Base-by-base conservation (phyloP, 2,113 vertebrate species). In the Stictonetta naevosa region DNA sequence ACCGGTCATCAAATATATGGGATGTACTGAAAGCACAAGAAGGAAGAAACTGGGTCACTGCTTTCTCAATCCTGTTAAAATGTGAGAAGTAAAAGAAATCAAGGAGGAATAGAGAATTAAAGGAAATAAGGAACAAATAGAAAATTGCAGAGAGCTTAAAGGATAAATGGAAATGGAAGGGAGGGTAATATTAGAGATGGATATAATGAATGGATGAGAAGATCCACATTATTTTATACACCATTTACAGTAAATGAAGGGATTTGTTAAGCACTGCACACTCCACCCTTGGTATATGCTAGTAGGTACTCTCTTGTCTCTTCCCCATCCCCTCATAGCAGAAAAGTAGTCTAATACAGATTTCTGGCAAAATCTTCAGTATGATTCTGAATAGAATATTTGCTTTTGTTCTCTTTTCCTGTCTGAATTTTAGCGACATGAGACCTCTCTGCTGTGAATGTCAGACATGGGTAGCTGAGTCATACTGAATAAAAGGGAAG, bases 381-480 rank as follows among this genome's bases (percentile, higher is more conserved):
- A 42, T 72, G 20, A 44, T 16, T 42, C 16, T 60, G 71, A 83
- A 36, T 82, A 74, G 86, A 93, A 81, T 74, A 62, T 28, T 34
- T 34, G 8, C 33, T 89, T 87, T 77, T 76, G 25, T 74, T 67
- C 40, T 68, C 79, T 81, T 56, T 71, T 81, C 71, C 83, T 89
- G 58, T 78, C 26, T 38, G 74, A 1, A 74, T 52, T 66, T 82
- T 33, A 84, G 58, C 3, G 0, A 75, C 0, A 0, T 53, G 74
- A 90, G 44, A 62, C 36, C 8, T 87, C 19, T 78, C 55, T 73
- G 34, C 44, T 67, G 23, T 55, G 71, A 26, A 80, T 77, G n/a
- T 88, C 67, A 60, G 63, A 40, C 28, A 31, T 4, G 31, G 78
- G 62, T 44, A 91, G 63, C 67, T 93, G 91, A 96, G 63, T 91